Percentiles rank a stretch among this genome's conserved stretches.
Evolutionary conservation across 2,113 vertebrate species (phyloP).

Genomic region (Sceloporus tristichus): DNA sequence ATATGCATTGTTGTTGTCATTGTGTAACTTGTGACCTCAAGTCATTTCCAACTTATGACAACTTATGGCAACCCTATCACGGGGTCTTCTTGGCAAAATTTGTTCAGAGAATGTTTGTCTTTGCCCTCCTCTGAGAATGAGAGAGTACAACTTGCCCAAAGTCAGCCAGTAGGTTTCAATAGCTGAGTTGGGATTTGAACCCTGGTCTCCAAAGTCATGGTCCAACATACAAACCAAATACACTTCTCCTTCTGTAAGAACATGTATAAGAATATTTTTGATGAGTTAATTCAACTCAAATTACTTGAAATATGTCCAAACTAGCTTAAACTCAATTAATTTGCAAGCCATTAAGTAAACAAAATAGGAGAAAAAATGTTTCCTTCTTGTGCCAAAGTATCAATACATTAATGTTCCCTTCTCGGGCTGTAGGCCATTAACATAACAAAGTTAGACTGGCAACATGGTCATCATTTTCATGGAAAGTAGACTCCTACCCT

Average conservation of each 20-base stretch:
- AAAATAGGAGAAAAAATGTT: constrained; percentile 65
- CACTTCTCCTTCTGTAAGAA: not conserved
- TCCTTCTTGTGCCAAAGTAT: constrained; percentile 65
- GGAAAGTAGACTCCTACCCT: not conserved
- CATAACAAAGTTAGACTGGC: constrained; percentile 64
- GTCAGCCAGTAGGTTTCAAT: too few relatives aligned
- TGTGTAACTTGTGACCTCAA: too few relatives aligned
- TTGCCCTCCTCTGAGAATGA: too few relatives aligned
- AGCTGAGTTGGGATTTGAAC: too few relatives aligned
- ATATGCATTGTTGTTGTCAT: too few relatives aligned
- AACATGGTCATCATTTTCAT: constrained; percentile 48
- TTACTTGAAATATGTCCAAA: constrained; percentile 54
- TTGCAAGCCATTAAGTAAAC: constrained; percentile 74
- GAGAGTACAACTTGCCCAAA: too few relatives aligned
- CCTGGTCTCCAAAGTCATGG: not conserved
- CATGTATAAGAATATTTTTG: constrained; percentile 7
- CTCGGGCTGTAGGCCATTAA: constrained; percentile 61
- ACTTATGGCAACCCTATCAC: too few relatives aligned
- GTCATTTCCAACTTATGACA: too few relatives aligned
- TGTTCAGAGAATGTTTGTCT: too few relatives aligned
- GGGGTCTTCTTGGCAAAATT: too few relatives aligned
- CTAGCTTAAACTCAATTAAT: constrained; percentile 66
- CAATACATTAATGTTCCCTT: constrained; percentile 65
- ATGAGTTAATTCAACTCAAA: constrained; percentile 29
- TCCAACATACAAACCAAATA: not conserved